Evolutionary conservation across 1,140 invertebrate genomes (phyloP).

Genomic region (Doryteuthis pealeii): DNA sequence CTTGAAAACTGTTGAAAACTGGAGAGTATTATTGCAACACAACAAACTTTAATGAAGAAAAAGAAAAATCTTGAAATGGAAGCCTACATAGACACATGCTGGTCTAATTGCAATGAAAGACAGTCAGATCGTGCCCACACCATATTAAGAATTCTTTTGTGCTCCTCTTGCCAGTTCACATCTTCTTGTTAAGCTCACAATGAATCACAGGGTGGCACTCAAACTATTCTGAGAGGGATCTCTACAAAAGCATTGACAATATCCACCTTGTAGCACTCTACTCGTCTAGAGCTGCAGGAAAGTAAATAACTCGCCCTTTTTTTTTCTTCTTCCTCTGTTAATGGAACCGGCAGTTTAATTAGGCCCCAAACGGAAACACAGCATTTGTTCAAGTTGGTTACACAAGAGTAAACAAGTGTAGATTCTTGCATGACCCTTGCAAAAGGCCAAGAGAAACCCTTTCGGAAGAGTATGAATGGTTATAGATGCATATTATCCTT

Average conservation of each 20-base stretch:
- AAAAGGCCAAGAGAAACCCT: conserved; percentile 3
- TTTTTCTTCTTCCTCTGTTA: neutral
- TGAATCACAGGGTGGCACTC: neutral
- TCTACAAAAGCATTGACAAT: conserved; percentile 1
- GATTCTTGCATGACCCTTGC: conserved; percentile 9
- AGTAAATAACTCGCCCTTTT: neutral
- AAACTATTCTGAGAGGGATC: conserved; percentile 1
- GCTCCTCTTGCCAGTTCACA: neutral
- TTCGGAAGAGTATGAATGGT: neutral
- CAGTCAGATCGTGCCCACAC: neutral
- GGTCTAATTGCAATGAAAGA: conserved; percentile 7
- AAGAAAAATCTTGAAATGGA: neutral
- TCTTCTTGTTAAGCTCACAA: neutral
- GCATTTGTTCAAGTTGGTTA: conserved; percentile 9
- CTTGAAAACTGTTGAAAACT: too few species aligned
- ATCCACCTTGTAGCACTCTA: neutral
- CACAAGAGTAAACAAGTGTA: conserved; percentile 5
- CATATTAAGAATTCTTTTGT: conserved; percentile 7
- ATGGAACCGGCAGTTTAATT: conserved; percentile 6
- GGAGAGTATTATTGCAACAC: too few species aligned
- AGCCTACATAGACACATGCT: conserved; percentile 4
- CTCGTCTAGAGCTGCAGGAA: neutral
- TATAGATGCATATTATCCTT: conserved; percentile 9
- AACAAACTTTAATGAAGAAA: too few species aligned
- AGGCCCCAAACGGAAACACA: neutral